Conservation (phyloP, 2,797 vertebrate genomes). For the Hozukius guyotensis region DNA sequence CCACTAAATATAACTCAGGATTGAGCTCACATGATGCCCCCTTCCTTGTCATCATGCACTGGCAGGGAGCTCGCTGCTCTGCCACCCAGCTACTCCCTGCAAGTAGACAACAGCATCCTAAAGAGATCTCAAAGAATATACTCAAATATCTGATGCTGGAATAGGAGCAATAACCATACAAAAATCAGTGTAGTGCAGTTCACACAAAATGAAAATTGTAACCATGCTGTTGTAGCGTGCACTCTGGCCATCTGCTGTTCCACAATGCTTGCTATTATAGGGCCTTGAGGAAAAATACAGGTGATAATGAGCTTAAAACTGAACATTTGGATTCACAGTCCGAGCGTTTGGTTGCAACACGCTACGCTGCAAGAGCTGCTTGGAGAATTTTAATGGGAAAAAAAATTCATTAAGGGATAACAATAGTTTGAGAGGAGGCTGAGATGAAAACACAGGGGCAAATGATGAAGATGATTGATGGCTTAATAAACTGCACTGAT, state of each 20-base stretch:
- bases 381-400: neutral
- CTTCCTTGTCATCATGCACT: conserved; percentile 28
- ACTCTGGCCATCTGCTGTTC: neutral
- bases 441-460: neutral
- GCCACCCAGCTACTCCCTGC: neutral
- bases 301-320: neutral
- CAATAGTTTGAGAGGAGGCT: neutral
- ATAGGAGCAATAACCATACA: neutral
- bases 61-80: conserved; percentile 17
- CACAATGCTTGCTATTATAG: neutral
- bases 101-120: neutral
- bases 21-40: conserved; percentile 62
- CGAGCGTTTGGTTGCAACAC: neutral
- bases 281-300: neutral
- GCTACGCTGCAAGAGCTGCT: neutral
- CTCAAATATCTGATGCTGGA: neutral
- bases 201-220: neutral
- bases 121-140: conserved; percentile 2
- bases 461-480: neutral
- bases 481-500: neutral
- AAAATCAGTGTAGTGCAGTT: neutral
- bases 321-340: neutral
- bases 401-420: neutral
- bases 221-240: too few relatives aligned
- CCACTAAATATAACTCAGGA: conserved; percentile 68